A percentile compares a stretch with the other conserved stretches of the same genome.
Conservation (phyloP, 2,888 invertebrate species). For the Sesamia inferens region DNA sequence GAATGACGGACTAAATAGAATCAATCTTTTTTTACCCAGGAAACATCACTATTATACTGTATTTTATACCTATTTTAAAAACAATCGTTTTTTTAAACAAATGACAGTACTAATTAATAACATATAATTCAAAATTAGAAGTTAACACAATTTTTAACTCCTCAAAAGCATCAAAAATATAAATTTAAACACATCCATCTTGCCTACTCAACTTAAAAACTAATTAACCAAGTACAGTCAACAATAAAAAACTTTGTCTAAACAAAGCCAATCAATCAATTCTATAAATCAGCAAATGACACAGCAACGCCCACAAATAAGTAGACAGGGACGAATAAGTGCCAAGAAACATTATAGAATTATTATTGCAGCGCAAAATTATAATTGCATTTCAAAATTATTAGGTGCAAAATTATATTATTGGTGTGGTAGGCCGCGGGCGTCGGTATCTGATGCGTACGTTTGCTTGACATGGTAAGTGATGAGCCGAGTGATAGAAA, state of each 20-base stretch:
- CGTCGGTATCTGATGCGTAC: conserved; percentile 79
- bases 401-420: conserved; percentile 85
- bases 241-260: conserved; percentile 60
- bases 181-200: conserved; percentile 54
- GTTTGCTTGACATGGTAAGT: conserved; percentile 77
- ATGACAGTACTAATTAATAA: neutral
- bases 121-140: too few relatives aligned
- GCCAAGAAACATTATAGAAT: conserved; percentile 61
- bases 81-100: too few relatives aligned
- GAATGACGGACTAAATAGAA: too few relatives aligned
- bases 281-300: conserved; percentile 67
- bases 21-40: too few relatives aligned
- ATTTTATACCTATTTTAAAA: too few relatives aligned
- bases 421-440: conserved; percentile 73
- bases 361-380: conserved; percentile 70
- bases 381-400: conserved; percentile 86
- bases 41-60: too few relatives aligned
- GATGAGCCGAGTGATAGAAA: conserved; percentile 81
- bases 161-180: conserved; percentile 38
- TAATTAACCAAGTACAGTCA: conserved; percentile 58
- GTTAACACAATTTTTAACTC: conserved; percentile 10
- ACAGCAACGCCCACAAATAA: conserved; percentile 58
- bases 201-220: conserved; percentile 64
- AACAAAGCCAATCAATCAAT: conserved; percentile 67
- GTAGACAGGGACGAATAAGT: conserved; percentile 45